Evolutionary conservation across 2,113 vertebrate species (phyloP), one percentile per base, ranked within the genome.

Genomic region (Muscicapa adusta): DNA sequence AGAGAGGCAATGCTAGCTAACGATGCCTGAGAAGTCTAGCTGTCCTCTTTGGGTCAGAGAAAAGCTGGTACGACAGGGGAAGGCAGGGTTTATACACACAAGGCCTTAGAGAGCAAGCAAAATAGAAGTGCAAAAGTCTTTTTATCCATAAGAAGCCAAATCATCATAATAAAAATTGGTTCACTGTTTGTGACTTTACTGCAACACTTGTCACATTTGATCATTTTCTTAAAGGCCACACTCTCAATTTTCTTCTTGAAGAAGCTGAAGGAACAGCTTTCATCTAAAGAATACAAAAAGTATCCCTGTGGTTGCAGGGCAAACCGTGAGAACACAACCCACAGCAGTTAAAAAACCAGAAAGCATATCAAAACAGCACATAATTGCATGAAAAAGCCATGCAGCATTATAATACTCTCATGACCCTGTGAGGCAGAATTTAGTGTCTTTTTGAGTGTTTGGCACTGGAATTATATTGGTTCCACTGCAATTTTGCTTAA

Each of bases 321-420:
- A 94, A 93, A 83, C 72, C 26, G 12, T 93, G 89, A 96, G 72
- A 96, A 85, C 68, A 79, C 51, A 93, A 94, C 75, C 71, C 85
- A 89, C 77, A 96, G 78, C 74, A 73, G 54, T 77, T 74, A 63
- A 78, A 91, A 93, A 95, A 91, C 0, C 60, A 86, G 68, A 94
- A 89, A 84, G 86, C 42, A 92, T 91, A 95, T 93, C 86, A 92
- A 79, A 94, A 73, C 61, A 92, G 50, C 24, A 57, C 56, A 58
- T 43, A 0, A 0, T 54, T 70, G 58, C 75, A 63, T 91, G 60
- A 95, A 88, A 94, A 88, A 83, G 36, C 42, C 66, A 80, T 1
- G 8, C 31, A 85, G 45, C 66, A 65, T 45, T 93, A 20, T 12
- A 93, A 70, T n/a, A 78, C n/a, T 17, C 29, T 85, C 60, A 85